phyloP scores from a whole-genome alignment of 2,888 invertebrate species.

The Aphidius colemani region DNA sequence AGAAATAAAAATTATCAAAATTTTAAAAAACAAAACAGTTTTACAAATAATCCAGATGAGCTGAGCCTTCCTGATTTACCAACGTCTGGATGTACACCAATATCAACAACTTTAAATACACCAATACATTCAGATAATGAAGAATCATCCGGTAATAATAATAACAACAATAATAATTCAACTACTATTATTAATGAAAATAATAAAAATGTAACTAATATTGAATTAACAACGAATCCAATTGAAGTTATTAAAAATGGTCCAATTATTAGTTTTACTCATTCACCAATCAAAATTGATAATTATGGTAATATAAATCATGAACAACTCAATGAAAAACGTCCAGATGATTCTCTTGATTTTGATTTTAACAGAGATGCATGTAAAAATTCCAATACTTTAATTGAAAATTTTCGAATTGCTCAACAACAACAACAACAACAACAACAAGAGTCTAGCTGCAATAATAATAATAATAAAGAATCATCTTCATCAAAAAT shows the following conservation, averaged over 20 bases:
- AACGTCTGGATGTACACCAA: conserved; percentile 53
- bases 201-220: conserved; percentile 26
- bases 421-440: conserved; percentile 9
- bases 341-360: conserved; percentile 40
- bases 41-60: conserved; percentile 53
- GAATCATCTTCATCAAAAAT: too few relatives aligned
- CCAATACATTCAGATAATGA: conserved; percentile 57
- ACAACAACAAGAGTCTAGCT: background rate
- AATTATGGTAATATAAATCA: conserved; percentile 44
- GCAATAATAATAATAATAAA: background rate
- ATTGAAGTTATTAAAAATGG: conserved; percentile 55
- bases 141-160: conserved; percentile 44
- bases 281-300: conserved; percentile 49
- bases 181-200: too few relatives aligned
- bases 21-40: conserved; percentile 46
- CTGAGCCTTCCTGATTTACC: conserved; percentile 55
- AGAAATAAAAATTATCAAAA: conserved; percentile 20
- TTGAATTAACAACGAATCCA: conserved; percentile 46
- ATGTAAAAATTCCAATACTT: conserved; percentile 29
- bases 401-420: conserved; percentile 31
- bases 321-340: conserved; percentile 31
- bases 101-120: conserved; percentile 56
- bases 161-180: too few relatives aligned
- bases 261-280: conserved; percentile 55
- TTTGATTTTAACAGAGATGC: conserved; percentile 44